These are phyloP conservation scores for Peromyscus attwateri DNA, from an alignment of 2,797 vertebrate species.

Conservation along the genomic window DNA sequence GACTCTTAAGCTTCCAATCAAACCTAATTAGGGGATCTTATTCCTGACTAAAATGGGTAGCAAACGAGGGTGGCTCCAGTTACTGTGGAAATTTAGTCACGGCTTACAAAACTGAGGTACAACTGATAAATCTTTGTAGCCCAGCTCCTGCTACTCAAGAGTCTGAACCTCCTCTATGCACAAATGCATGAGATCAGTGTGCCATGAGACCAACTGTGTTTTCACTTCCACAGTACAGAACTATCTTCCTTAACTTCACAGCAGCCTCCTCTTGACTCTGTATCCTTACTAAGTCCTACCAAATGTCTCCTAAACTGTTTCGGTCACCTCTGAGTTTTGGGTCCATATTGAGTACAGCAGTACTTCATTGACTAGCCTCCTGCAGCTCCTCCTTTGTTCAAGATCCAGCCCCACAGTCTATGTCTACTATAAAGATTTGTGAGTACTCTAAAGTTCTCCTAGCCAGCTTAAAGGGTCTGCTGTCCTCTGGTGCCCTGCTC, in stretches of 20 bases:
- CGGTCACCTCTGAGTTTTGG: not conserved
- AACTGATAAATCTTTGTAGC: not conserved
- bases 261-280: not conserved
- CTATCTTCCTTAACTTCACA: not conserved
- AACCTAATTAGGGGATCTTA: not conserved
- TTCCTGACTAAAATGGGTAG: not conserved
- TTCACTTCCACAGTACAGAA: not conserved
- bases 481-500: not conserved
- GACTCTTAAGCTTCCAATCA: not conserved
- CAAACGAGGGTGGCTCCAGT: not conserved
- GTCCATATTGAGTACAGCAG: not conserved
- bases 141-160: not conserved
- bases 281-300: not conserved
- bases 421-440: not conserved
- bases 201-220: not conserved
- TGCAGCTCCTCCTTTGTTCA: not conserved
- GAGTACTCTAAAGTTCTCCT: not conserved
- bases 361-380: not conserved
- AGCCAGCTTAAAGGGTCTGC: not conserved
- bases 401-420: not conserved
- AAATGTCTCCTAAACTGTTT: not conserved
- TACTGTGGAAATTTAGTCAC: not conserved
- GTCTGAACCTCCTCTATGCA: not conserved
- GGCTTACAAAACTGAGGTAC: no score
- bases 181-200: not conserved